Conservation (phyloP, 2,797 vertebrate genomes). For the Lepilemur septentrionalis region DNA sequence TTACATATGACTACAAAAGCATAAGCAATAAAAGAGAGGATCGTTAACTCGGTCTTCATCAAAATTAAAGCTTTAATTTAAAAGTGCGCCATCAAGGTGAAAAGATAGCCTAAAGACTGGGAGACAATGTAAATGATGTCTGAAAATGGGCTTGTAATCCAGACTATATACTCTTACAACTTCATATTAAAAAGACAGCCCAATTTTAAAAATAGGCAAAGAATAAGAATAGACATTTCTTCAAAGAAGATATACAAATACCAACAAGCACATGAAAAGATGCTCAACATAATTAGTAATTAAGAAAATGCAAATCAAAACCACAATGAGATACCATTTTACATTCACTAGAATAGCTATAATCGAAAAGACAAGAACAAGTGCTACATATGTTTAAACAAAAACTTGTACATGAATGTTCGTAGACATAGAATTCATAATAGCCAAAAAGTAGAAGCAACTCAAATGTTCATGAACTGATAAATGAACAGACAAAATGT, state of each 20-base stretch:
- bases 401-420: background rate
- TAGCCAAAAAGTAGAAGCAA: background rate
- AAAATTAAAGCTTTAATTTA: constrained; percentile 8
- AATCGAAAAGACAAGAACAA: background rate
- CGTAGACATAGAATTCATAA: background rate
- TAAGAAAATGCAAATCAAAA: background rate
- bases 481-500: background rate
- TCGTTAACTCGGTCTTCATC: background rate
- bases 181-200: background rate
- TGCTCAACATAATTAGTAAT: background rate
- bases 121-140: background rate
- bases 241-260: background rate
- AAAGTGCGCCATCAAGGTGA: background rate
- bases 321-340: background rate
- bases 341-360: background rate
- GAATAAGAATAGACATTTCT: background rate
- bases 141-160: background rate
- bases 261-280: background rate
- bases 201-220: background rate
- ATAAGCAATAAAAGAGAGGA: constrained; percentile 12
- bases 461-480: background rate
- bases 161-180: background rate
- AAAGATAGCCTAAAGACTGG: background rate
- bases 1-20: background rate
- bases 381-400: background rate